A percentile compares a stretch with the other conserved stretches of the same genome.
phyloP scores from a whole-genome alignment of 2,797 vertebrate genomes.

The Siniperca undulata region DNA sequence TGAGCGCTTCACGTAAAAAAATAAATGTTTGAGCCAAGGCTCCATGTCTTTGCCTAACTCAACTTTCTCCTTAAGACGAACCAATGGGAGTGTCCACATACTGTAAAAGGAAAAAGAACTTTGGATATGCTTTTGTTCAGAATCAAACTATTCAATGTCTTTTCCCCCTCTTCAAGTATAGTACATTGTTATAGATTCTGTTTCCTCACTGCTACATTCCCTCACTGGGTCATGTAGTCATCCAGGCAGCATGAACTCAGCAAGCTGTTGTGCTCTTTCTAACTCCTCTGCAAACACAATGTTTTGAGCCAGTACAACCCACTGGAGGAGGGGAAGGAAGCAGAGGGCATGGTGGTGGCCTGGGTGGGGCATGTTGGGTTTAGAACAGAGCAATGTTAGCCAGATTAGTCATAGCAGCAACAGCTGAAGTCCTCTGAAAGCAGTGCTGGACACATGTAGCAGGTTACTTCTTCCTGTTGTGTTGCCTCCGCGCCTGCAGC shows the following conservation, averaged over 20 bases:
- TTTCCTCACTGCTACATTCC: constrained; percentile 48
- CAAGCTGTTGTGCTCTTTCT: constrained; percentile 37
- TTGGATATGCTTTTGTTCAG: constrained; percentile 75
- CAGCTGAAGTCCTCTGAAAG: constrained; percentile 59
- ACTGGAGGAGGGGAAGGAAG: constrained; percentile 46
- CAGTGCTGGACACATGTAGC: constrained; percentile 9
- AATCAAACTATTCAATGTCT: constrained; percentile 57
- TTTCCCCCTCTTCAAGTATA: constrained; percentile 77
- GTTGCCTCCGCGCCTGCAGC: constrained; percentile 93
- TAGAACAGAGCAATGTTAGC: constrained; percentile 63
- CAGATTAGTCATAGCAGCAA: constrained; percentile 63
- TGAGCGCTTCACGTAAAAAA: constrained; percentile 70
- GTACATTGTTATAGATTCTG: constrained; percentile 50
- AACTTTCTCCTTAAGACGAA: constrained; percentile 58
- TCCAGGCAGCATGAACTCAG: constrained; percentile 42
- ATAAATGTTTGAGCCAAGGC: constrained; percentile 68
- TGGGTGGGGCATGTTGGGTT: constrained; percentile 47
- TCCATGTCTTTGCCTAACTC: constrained; percentile 49
- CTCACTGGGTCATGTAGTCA: constrained; percentile 40
- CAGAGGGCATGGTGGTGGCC: constrained; percentile 42
- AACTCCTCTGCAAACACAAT: constrained; percentile 49
- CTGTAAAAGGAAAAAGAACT: constrained; percentile 49
- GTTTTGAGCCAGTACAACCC: constrained; percentile 59
- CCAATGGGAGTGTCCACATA: constrained; percentile 54
- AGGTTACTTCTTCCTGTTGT: constrained; percentile 93